Conservation (phyloP, 2,797 vertebrate species). For the Gobionotothen gibberifrons region DNA sequence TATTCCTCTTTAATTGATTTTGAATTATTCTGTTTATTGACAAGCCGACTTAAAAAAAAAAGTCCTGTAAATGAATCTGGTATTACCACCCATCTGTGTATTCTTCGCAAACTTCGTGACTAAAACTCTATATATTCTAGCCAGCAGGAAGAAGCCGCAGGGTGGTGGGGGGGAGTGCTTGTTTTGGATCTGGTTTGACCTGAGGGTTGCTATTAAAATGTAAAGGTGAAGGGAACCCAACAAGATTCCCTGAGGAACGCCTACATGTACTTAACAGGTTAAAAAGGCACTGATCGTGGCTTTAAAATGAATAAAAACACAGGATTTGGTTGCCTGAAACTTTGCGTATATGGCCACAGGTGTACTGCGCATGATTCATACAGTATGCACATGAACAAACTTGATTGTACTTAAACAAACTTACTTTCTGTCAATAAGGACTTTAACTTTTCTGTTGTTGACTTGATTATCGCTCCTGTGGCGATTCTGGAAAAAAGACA, state of each 20-base stretch:
- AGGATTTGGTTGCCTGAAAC: background rate
- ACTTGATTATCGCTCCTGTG: constrained; percentile 92
- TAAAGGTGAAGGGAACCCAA: background rate
- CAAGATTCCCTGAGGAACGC: constrained; percentile 7
- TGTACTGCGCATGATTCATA: background rate
- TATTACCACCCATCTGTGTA: background rate
- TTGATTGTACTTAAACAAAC: constrained; percentile 55
- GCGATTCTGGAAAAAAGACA: constrained; percentile 85
- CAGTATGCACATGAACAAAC: too few species aligned
- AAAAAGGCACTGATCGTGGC: background rate
- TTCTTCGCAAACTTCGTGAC: background rate
- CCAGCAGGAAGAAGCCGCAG: constrained; percentile 61
- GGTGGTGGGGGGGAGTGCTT: background rate
- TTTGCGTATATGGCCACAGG: background rate
- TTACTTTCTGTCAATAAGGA: constrained; percentile 91
- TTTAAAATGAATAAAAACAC: background rate
- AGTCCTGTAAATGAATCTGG: background rate
- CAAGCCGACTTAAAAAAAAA: background rate
- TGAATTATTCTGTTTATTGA: background rate
- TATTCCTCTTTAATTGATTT: background rate
- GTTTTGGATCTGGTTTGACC: constrained; percentile 47
- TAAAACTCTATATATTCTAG: background rate
- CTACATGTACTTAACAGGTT: background rate
- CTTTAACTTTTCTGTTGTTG: constrained; percentile 92
- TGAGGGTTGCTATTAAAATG: constrained; percentile 6